A percentile compares a stretch with the other conserved stretches of the same genome.
Conservation (phyloP, 2,888 invertebrate species). For the Smittia sp. region DNA sequence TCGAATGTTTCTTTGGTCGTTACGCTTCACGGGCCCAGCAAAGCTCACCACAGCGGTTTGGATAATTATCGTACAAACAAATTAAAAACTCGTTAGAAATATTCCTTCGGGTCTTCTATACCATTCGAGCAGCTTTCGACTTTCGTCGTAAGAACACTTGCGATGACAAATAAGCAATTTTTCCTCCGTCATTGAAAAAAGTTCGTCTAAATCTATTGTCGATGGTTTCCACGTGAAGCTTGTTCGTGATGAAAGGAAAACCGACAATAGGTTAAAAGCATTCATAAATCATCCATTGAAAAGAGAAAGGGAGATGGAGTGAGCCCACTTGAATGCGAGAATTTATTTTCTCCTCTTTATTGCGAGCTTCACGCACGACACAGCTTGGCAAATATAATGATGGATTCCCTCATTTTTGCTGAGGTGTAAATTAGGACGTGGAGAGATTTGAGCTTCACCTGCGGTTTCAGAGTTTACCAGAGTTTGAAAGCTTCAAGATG, state of each 20-base stretch:
- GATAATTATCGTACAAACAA: too few species aligned
- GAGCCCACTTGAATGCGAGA: background rate
- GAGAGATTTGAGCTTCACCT: background rate
- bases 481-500: too few species aligned
- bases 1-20: too few species aligned
- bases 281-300: slow-evolving; percentile 1
- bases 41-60: too few species aligned
- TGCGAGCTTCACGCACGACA: background rate
- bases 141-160: too few species aligned
- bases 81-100: too few species aligned
- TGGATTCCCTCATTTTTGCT: background rate
- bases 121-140: too few species aligned
- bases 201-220: background rate
- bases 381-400: background rate
- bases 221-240: background rate
- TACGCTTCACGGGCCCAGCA: too few species aligned
- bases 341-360: background rate
- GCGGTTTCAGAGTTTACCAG: too few species aligned
- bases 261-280: background rate
- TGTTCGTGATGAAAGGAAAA: background rate
- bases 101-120: too few species aligned
- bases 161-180: too few species aligned
- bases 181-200: background rate
- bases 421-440: too few species aligned
- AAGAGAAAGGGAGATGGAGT: background rate